Conservation (phyloP, 2,113 vertebrate species). For the Oncorhynchus masou region DNA sequence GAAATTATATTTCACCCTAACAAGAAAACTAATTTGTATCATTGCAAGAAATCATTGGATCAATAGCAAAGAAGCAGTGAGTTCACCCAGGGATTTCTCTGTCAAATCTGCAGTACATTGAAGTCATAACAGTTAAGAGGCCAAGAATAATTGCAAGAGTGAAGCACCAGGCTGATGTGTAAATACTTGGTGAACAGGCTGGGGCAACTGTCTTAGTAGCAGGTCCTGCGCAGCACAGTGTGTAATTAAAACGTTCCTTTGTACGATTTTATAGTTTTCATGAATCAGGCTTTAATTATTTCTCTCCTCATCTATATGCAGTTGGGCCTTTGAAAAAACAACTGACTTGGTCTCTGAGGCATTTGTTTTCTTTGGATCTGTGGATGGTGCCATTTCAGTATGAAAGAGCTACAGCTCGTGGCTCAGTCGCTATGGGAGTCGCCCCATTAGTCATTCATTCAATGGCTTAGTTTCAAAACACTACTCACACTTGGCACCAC, state of each 20-base stretch:
- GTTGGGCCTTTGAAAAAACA: constrained; percentile 10
- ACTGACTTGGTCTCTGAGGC: not conserved
- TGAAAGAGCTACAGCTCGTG: not conserved
- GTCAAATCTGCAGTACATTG: not conserved
- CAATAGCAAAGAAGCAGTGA: too few relatives aligned
- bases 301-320: constrained; percentile 13
- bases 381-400: constrained; percentile 17
- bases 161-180: not conserved
- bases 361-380: constrained; percentile 27
- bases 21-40: too few relatives aligned
- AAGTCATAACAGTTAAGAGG: constrained; percentile 24
- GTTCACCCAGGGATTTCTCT: too few relatives aligned
- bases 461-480: constrained; percentile 15
- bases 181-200: constrained; percentile 6
- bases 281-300: constrained; percentile 21
- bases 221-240: constrained; percentile 15
- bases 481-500: not conserved
- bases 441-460: constrained; percentile 17
- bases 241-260: constrained; percentile 43
- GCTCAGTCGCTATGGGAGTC: constrained; percentile 4
- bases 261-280: constrained; percentile 26
- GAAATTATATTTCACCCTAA: too few relatives aligned
- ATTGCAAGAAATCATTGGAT: too few relatives aligned
- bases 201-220: constrained; percentile 8
- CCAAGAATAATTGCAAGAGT: constrained; percentile 18